A percentile compares a stretch with the other conserved stretches of the same genome.
These are phyloP conservation scores for Tipula unca DNA, from an alignment of 2,888 invertebrate genomes.

Conservation along the genomic window DNA sequence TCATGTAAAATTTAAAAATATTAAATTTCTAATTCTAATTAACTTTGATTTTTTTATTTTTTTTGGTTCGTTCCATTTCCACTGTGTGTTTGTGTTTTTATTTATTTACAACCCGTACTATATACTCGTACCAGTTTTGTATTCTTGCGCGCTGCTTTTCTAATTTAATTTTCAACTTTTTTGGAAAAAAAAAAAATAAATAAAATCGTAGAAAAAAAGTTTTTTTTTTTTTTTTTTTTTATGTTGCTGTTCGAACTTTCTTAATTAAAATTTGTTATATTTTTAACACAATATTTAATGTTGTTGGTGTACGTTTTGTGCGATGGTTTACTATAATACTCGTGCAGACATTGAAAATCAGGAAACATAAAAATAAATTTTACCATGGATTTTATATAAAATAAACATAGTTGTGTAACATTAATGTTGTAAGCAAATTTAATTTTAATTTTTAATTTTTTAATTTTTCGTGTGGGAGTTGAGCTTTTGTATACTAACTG, in stretches of 20 bases:
- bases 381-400: neutral
- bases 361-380: neutral
- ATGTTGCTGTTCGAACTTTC: neutral
- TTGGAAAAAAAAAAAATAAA: neutral
- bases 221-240: no score
- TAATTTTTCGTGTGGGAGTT: neutral
- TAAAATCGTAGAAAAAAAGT: neutral
- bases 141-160: neutral
- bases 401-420: neutral
- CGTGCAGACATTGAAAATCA: neutral
- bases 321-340: neutral
- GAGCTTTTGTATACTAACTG: neutral
- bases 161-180: neutral
- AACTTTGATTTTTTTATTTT: neutral
- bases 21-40: neutral
- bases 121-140: no score
- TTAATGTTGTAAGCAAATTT: neutral
- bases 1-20: neutral
- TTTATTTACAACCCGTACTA: neutral
- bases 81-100: neutral
- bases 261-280: constrained; percentile 14
- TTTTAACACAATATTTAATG: neutral
- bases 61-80: neutral
- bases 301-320: neutral
- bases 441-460: no score